These are phyloP conservation scores for Lepeophtheirus nordmannii DNA, from an alignment of 2,888 invertebrate species.

Conservation along the genomic window DNA sequence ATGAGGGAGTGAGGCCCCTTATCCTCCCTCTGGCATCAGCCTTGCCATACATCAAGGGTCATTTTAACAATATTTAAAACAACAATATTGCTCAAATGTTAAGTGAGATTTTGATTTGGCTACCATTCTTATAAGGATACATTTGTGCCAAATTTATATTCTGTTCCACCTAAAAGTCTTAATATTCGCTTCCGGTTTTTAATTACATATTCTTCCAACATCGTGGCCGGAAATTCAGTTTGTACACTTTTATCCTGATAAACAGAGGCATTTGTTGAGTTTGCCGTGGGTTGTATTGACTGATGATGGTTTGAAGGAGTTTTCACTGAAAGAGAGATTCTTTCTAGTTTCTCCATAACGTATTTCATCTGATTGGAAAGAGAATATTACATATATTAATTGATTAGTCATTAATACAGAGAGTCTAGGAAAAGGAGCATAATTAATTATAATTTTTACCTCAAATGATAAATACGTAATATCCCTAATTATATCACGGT, in stretches of 20 bases:
- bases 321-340: neutral
- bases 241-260: slow-evolving; percentile 21
- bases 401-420: neutral
- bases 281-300: neutral
- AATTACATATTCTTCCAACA: slow-evolving; percentile 25
- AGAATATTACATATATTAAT: neutral
- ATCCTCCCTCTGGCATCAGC: no score
- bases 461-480: neutral
- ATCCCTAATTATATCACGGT: neutral
- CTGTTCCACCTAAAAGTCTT: slow-evolving; percentile 14
- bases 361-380: neutral
- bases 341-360: neutral
- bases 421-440: no score
- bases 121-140: no score
- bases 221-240: slow-evolving; percentile 23
- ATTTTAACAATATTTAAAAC: no score
- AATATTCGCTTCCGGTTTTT: slow-evolving; percentile 22
- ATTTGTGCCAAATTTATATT: neutral
- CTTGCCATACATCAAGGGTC: no score
- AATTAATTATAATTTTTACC: no score
- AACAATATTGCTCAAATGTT: no score
- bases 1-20: no score
- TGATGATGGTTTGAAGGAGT: no score
- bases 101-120: no score
- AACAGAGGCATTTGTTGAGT: neutral